Percentiles rank a stretch among this genome's conserved stretches.
These are phyloP conservation scores for Phalacrocorax brasilianus DNA, from an alignment of 2,113 vertebrate species.

Conservation along the genomic window DNA sequence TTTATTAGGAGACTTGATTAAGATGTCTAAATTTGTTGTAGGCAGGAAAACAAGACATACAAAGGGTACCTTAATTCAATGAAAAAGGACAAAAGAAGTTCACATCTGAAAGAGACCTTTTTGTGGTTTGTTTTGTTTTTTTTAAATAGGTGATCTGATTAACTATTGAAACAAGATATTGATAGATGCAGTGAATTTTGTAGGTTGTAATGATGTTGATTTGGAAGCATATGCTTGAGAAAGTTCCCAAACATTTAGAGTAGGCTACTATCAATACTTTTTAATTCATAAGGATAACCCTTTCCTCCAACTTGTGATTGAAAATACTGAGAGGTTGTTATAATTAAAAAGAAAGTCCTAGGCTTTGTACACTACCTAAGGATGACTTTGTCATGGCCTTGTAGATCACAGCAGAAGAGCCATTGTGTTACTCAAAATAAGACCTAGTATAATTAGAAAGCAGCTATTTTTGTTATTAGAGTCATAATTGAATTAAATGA, in stretches of 20 bases:
- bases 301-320: neutral
- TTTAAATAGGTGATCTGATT: neutral
- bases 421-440: neutral
- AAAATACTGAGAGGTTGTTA: neutral
- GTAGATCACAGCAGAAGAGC: neutral
- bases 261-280: neutral
- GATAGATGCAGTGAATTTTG: neutral
- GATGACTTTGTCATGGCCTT: neutral
- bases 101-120: neutral
- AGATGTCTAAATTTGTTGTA: neutral
- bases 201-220: neutral
- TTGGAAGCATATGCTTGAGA: neutral
- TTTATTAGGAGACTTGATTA: neutral
- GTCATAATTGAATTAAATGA: neutral
- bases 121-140: neutral
- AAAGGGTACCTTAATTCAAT: neutral
- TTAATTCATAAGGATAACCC: neutral
- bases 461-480: neutral
- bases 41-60: neutral
- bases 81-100: neutral
- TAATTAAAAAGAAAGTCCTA: neutral
- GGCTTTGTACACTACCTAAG: neutral
- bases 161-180: neutral
- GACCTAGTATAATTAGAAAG: neutral
- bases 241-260: neutral